Percentiles rank a stretch among this genome's conserved stretches.
Conservation (phyloP, 1,140 invertebrate genomes). For the Lanistes nyassanus region DNA sequence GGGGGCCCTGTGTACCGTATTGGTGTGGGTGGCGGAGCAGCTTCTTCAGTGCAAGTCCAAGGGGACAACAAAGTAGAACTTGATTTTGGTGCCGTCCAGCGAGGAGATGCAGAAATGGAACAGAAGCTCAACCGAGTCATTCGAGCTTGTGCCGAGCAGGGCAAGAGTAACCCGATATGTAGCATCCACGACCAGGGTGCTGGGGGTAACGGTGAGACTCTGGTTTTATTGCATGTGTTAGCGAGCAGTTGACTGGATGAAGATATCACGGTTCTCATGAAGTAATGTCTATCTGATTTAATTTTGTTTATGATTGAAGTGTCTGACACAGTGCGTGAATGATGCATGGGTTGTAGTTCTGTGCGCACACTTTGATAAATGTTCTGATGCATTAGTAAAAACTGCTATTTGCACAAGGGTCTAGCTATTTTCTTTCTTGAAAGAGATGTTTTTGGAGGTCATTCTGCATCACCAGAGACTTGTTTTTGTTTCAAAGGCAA, state of each 20-base stretch:
- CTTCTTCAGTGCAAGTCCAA: constrained; percentile 92
- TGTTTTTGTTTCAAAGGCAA: constrained; percentile 76
- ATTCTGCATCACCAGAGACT: not conserved
- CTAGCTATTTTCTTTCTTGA: not conserved
- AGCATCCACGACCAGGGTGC: constrained; percentile 97
- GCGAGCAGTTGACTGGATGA: too few relatives aligned
- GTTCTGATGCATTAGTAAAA: too few relatives aligned
- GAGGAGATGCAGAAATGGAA: constrained; percentile 98
- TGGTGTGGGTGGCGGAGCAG: constrained; percentile 95
- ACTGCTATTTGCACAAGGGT: not conserved
- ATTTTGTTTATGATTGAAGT: too few relatives aligned
- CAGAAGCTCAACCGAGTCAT: constrained; percentile 96
- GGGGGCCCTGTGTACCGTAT: constrained; percentile 96
- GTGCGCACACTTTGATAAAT: too few relatives aligned
- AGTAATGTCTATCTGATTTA: too few relatives aligned
- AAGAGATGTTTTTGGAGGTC: not conserved
- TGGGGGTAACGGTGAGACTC: constrained; percentile 86
- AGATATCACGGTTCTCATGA: too few relatives aligned
- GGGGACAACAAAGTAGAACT: constrained; percentile 85
- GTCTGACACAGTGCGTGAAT: too few relatives aligned
- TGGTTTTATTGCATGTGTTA: not conserved
- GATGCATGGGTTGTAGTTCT: not conserved
- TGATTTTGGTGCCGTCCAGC: constrained; percentile 96
- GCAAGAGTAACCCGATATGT: constrained; percentile 86
- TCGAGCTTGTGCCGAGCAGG: constrained; percentile 87